Evolutionary conservation across 2,113 vertebrate genomes (phyloP).

Genomic region (Hydropotes inermis): DNA sequence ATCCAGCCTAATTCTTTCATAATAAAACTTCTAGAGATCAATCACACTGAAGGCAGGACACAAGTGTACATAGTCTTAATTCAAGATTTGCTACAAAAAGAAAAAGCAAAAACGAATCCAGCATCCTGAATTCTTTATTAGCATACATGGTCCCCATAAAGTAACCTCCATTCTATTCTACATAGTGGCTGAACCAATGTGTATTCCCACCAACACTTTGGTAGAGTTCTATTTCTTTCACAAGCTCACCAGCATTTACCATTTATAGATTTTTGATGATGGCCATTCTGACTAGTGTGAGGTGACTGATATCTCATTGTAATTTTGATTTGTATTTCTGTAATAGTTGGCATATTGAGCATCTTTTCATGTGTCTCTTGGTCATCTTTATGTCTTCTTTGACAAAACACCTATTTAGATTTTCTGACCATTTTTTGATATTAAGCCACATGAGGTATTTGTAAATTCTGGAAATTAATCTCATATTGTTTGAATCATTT

Average conservation of each 20-base stretch:
- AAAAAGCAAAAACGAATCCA: no score
- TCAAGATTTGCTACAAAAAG: no score
- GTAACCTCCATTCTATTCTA: not conserved
- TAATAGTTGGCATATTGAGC: not conserved
- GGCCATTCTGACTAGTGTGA: not conserved
- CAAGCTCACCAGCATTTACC: not conserved
- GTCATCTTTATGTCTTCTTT: not conserved
- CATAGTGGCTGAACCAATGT: not conserved
- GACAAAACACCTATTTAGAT: not conserved
- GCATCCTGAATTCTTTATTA: no score
- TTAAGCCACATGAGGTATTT: not conserved
- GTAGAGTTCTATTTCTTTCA: not conserved
- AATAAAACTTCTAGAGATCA: no score
- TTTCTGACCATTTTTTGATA: not conserved
- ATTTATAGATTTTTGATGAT: not conserved
- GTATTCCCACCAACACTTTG: not conserved
- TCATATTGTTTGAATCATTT: not conserved
- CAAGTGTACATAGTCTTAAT: no score
- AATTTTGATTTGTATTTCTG: not conserved
- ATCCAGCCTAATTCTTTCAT: no score
- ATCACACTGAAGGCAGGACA: no score
- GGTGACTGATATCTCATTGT: not conserved
- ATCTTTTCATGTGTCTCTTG: not conserved
- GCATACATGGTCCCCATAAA: no score
- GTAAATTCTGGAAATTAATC: not conserved